These are phyloP conservation scores for Caiman crocodilus DNA, from an alignment of 2,797 vertebrate species.

Conservation along the genomic window DNA sequence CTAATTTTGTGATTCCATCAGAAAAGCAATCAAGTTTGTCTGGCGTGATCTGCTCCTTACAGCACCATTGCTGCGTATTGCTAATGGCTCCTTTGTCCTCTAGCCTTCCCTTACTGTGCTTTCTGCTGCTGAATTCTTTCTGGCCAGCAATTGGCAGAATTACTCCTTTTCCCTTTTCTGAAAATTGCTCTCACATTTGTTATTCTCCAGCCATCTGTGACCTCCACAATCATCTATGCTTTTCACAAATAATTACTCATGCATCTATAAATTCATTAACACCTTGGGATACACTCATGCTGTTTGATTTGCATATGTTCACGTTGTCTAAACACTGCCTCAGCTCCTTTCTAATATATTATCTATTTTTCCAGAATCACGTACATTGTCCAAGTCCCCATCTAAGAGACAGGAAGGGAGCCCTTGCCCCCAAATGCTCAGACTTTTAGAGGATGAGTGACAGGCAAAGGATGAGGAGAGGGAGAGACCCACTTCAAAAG, in stretches of 20 bases:
- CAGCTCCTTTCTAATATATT: neutral
- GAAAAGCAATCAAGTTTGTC: neutral
- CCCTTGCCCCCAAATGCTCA: neutral
- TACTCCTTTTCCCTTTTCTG: neutral
- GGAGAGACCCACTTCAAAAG: neutral
- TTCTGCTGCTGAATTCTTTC: neutral
- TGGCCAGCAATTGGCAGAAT: neutral
- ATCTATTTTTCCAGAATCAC: no score
- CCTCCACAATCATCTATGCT: slow-evolving; percentile 27
- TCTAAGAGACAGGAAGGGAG: neutral
- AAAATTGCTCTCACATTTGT: neutral
- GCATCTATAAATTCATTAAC: slow-evolving; percentile 62
- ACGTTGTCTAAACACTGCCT: neutral
- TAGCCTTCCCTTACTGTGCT: neutral
- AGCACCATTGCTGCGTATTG: neutral
- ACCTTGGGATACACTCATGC: slow-evolving; percentile 37
- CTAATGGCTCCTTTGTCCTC: neutral
- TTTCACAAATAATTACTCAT: slow-evolving; percentile 62
- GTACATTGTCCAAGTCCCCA: no score
- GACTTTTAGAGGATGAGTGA: neutral
- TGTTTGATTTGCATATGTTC: slow-evolving; percentile 53
- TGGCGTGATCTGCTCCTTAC: neutral
- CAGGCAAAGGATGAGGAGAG: neutral
- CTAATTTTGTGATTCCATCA: slow-evolving; percentile 3
- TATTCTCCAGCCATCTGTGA: slow-evolving; percentile 54